Base-by-base conservation (phyloP, 2,797 vertebrate species). In the Sebastes glaucus region DNA sequence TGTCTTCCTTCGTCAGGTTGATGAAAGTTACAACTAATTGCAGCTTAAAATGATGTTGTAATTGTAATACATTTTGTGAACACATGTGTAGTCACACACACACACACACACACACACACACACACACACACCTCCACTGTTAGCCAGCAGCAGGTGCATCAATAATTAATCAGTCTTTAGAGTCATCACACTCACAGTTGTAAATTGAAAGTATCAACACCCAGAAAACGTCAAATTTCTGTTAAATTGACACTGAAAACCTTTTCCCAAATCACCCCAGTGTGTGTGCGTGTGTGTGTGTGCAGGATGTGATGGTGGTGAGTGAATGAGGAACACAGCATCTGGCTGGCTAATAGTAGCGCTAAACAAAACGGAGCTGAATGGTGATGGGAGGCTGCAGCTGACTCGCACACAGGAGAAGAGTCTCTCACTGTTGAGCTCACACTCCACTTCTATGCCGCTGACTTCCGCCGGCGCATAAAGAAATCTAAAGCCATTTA, bases 341-440 rank as follows among this genome's bases (percentile, higher is more conserved):
- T 94, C 94, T 93, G 93, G 88, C 90, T 87, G 55, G 79, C 89
- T 93, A 91, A 94, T 93, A 87, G 93, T 81, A 77, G 85, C 87
- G 46, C 80, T 78, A 77, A 90, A 90, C 89, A 86, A 76, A 63
- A 76, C 79, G 7, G 71, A 74, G 76, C 86, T 93, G 93, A 95
- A 94, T 92, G 82, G 90, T 70, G 83, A 87, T 84, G 78, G 88
- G 88, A 90, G 84, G 81, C 92, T 92, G 93, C 93, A 94, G 93
- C 92, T 95, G 93, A 92, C 86, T 90, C 78, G 71, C 73, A 76
- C 86, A 86, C 88, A 86, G 73, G 83, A 85, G 86, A 90, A 79
- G 87, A 93, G 87, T 64, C 87, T 86, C 88, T 89, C 87, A 85
- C 85, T 88, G 87, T 87, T 59, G 66, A 86, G 85, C 84, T 78